Percentiles rank a stretch among this genome's conserved stretches.
Conservation (phyloP, 2,113 vertebrate species). For the Barbus barbus region DNA sequence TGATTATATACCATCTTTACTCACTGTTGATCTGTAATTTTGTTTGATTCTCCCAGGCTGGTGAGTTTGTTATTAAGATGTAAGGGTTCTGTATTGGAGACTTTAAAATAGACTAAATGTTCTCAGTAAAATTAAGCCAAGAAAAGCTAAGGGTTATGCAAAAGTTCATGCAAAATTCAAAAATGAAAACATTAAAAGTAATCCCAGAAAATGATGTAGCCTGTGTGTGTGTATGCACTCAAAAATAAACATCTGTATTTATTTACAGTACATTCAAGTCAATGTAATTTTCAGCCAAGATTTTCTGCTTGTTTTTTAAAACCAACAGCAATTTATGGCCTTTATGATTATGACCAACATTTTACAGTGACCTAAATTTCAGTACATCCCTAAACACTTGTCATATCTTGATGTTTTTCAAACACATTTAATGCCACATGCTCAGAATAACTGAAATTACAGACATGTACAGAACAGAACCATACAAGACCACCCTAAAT, state of each 20-base stretch:
- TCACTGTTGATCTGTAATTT: neutral
- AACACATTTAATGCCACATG: constrained; percentile 4
- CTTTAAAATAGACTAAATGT: neutral
- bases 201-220: neutral
- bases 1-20: neutral
- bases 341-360: neutral
- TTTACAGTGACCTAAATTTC: neutral
- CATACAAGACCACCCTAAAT: neutral
- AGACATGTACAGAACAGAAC: constrained; percentile 3
- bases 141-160: neutral
- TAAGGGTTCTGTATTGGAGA: neutral
- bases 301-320: neutral
- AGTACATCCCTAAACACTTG: neutral
- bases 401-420: neutral
- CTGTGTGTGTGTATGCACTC: too few species aligned
- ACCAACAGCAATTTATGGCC: neutral
- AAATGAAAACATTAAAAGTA: neutral
- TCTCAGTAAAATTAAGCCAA: too few species aligned
- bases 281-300: neutral
- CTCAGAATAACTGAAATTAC: neutral
- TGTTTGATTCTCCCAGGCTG: neutral
- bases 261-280: neutral
- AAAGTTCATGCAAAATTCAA: neutral
- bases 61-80: neutral
- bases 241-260: too few species aligned